Conservation (phyloP, 2,888 invertebrate species). For the Platypus cylindrus region DNA sequence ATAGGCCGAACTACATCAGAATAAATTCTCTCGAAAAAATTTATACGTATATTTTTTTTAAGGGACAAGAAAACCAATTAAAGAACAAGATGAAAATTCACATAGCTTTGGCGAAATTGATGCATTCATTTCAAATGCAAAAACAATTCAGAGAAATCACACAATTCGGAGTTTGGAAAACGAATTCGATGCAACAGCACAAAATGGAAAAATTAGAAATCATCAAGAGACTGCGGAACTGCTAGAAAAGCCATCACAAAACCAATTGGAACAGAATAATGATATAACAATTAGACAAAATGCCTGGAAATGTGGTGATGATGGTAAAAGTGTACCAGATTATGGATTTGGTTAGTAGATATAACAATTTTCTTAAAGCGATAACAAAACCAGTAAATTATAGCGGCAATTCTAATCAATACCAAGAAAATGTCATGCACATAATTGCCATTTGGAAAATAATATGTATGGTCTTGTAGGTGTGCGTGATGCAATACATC, state of each 20-base stretch:
- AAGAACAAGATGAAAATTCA: slow-evolving; percentile 9
- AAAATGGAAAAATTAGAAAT: slow-evolving; percentile 26
- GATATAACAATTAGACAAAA: slow-evolving; percentile 14
- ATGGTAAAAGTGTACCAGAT: slow-evolving; percentile 31
- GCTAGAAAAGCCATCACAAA: no score
- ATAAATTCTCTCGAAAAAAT: no score
- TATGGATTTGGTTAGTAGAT: slow-evolving; percentile 20
- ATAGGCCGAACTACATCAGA: no score
- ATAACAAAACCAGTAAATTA: no score
- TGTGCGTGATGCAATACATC: slow-evolving; percentile 23
- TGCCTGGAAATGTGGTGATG: slow-evolving; percentile 28
- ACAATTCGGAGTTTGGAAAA: slow-evolving; percentile 24
- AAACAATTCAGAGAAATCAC: slow-evolving; percentile 24
- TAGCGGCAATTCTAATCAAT: no score
- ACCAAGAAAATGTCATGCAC: no score
- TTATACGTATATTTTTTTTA: no score
- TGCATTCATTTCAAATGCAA: slow-evolving; percentile 30
- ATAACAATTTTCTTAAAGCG: no score
- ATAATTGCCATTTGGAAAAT: no score
- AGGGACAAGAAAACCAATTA: no score
- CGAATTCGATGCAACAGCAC: slow-evolving; percentile 20
- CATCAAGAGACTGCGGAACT: slow-evolving; percentile 34
- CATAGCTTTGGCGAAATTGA: slow-evolving; percentile 27
- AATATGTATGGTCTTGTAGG: slow-evolving; percentile 20
- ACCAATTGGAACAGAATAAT: slow-evolving; percentile 7